Percentiles rank a stretch among this genome's conserved stretches.
phyloP scores from a whole-genome alignment of 2,797 vertebrate genomes.

The Enteromius argenteus region DNA sequence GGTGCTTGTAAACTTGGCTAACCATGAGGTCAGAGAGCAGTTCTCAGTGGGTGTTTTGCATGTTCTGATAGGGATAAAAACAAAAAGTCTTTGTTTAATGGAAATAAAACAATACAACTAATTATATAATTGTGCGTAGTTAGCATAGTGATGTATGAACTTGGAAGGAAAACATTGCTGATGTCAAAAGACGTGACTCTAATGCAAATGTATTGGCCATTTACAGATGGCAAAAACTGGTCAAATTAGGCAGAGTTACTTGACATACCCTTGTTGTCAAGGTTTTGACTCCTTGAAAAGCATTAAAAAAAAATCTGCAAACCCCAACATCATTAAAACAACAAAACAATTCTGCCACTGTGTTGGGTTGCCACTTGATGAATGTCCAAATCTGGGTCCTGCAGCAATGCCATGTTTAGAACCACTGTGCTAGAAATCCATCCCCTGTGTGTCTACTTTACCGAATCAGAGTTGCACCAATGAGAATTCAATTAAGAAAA shows the following conservation, averaged over 20 bases:
- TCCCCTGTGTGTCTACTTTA: background rate
- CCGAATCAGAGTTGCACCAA: background rate
- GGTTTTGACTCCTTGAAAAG: background rate
- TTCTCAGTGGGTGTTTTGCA: background rate
- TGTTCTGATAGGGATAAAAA: background rate
- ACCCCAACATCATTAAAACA: background rate
- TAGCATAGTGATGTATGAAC: background rate
- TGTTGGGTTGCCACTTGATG: conserved; percentile 26
- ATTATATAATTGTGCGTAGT: background rate
- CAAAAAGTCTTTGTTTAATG: background rate
- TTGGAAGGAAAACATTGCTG: background rate
- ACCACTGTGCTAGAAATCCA: background rate
- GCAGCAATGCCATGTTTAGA: background rate
- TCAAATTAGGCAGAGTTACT: conserved; percentile 7
- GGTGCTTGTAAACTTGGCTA: conserved; percentile 1
- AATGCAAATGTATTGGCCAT: background rate
- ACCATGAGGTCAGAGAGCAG: conserved; percentile 1
- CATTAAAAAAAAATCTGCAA: background rate
- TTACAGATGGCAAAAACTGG: background rate
- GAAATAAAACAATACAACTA: background rate
- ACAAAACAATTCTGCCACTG: background rate
- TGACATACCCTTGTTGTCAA: background rate
- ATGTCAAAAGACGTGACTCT: background rate
- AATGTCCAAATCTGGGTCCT: conserved; percentile 5
- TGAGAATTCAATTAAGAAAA: conserved; percentile 5